A percentile compares a stretch with the other conserved stretches of the same genome.
phyloP scores from a whole-genome alignment of 2,113 vertebrate species.

The Charadrius vociferus region DNA sequence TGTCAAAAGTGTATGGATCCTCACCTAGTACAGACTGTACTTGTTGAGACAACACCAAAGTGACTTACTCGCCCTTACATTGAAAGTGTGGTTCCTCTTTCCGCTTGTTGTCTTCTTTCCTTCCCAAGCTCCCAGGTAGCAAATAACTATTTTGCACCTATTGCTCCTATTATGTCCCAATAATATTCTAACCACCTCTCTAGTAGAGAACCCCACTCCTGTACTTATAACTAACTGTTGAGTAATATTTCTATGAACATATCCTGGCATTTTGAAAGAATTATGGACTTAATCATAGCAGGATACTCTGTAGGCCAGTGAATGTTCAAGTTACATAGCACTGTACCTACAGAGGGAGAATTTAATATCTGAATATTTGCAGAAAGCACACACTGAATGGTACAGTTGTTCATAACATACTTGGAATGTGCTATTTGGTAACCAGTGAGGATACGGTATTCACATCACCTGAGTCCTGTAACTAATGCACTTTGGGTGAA shows the following conservation, averaged over 20 bases:
- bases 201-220: neutral
- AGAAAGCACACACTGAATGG: conserved; percentile 1
- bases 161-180: neutral
- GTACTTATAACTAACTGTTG: neutral
- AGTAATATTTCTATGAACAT: neutral
- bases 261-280: neutral
- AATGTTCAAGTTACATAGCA: neutral
- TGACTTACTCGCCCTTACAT: neutral
- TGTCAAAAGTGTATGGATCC: neutral
- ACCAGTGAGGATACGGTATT: neutral
- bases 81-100: neutral
- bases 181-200: neutral
- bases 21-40: neutral
- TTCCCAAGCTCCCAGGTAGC: neutral
- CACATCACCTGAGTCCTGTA: neutral
- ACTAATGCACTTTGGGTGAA: neutral
- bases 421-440: neutral
- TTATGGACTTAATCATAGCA: neutral
- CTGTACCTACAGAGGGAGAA: neutral
- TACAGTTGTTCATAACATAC: neutral
- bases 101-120: neutral
- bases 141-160: neutral
- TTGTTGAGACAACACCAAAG: neutral
- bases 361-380: conserved; percentile 8
- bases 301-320: neutral